Base-by-base conservation (phyloP, 2,888 invertebrate species). In the Epirrhoe alternata region DNA sequence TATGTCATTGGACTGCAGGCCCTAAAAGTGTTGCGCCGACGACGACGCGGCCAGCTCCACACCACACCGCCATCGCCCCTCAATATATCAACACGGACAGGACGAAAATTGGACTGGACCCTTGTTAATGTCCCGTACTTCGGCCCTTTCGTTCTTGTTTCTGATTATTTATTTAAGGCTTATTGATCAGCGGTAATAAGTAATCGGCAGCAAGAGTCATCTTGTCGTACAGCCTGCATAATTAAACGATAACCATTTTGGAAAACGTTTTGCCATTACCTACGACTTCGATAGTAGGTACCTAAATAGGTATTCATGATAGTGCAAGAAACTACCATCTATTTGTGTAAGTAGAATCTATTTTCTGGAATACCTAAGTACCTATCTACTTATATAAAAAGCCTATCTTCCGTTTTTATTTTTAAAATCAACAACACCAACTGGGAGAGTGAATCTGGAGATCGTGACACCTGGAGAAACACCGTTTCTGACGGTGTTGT, bases 51-150 rank as follows among this genome's bases (percentile, higher is more conserved):
- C 65, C 59, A 51, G 38, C 80, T 82, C 80, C 82, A 78, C 85
- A 82, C 86, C 84, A 86, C 81, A 82, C 86, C 82, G 87, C 24
- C 50, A 24, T 50, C 47, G 47, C 81, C 85, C 90, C 86, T 87
- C 91, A 87, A 92, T 93, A 92, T 90, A 93, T 92, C 92, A 92
- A 89, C 84, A 87, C 82, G 86, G 92, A 92, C 92, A 92, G 92
- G 86, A 89, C 87, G 90, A 92, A 92, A 93, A 93, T 93, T 92
- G 92, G 91, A 90, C 89, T 86, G 89, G 89, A 92, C 92, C 92
- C 92, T 90, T 92, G 92, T 92, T 92, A 92, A 92, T 91, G 91
- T 91, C 86, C 86, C 80, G 82, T 87, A 89, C 90, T 92, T 91
- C 90, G 89, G 85, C 85, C 87, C 86, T 86, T 86, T 85, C 86